These are phyloP conservation scores for Drosophila leonis DNA, from an alignment of 2,888 invertebrate species.

Conservation along the genomic window DNA sequence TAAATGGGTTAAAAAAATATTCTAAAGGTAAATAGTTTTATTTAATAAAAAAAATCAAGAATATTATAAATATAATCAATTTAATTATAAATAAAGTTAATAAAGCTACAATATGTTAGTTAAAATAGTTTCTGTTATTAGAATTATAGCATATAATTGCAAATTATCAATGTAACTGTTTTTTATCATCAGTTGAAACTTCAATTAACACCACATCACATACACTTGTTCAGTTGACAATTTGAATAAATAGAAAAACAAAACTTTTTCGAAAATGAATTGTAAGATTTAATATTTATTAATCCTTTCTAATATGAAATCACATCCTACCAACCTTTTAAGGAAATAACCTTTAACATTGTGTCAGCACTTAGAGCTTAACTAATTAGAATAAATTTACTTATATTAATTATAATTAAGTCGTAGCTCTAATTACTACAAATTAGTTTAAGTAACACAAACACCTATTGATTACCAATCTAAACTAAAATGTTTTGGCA, in stretches of 20 bases:
- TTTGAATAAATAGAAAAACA: too few relatives aligned
- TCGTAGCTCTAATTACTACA: too few relatives aligned
- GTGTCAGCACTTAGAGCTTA: background rate
- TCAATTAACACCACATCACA: too few relatives aligned
- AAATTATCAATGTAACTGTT: too few relatives aligned
- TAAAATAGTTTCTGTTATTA: too few relatives aligned
- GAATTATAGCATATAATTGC: too few relatives aligned
- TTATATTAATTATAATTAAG: background rate
- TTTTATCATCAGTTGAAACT: too few relatives aligned
- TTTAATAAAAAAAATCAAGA: background rate
- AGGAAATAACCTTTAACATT: background rate
- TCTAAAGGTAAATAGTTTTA: background rate
- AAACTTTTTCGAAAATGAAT: too few relatives aligned
- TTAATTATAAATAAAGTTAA: too few relatives aligned
- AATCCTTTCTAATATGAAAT: background rate
- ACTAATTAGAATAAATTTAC: background rate
- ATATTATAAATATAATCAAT: too few relatives aligned
- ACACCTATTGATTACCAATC: background rate
- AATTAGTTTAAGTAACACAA: background rate
- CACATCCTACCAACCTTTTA: background rate
- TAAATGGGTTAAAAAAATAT: background rate
- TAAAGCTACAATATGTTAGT: too few relatives aligned
- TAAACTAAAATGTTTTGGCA: constrained; percentile 10
- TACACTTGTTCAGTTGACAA: too few relatives aligned
- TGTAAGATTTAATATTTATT: background rate